Evolutionary conservation across 2,797 vertebrate genomes (phyloP).

Genomic region (Eulemur albifrons): DNA sequence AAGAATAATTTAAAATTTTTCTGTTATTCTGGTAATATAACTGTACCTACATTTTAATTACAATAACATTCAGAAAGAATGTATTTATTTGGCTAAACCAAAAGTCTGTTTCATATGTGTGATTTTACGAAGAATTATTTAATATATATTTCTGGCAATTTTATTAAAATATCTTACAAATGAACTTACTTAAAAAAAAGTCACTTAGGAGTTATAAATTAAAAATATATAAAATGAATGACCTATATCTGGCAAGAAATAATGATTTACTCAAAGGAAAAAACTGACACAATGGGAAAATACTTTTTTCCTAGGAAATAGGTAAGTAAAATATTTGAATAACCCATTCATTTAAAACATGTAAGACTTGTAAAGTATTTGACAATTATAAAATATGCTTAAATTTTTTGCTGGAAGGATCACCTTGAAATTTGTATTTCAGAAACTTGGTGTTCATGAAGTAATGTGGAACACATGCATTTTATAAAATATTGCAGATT

Average conservation of each 20-base stretch:
- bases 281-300: not conserved
- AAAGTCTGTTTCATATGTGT: not conserved
- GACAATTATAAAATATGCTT: slow-evolving; percentile 9
- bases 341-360: slow-evolving; percentile 12
- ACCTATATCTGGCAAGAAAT: not conserved
- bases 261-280: slow-evolving; percentile 3
- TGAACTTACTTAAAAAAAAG: not conserved
- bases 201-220: not conserved
- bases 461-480: not conserved
- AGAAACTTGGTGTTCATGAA: not conserved
- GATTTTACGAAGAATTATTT: not conserved
- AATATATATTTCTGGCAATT: not conserved
- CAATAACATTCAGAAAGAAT: not conserved
- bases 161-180: slow-evolving; percentile 9
- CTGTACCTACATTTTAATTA: not conserved
- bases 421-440: not conserved
- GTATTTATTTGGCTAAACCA: not conserved
- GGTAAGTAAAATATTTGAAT: not conserved
- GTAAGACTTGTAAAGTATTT: not conserved
- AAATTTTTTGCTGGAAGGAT: not conserved
- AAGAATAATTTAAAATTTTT: slow-evolving; percentile 2
- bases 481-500: slow-evolving; percentile 8
- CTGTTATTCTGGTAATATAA: not conserved
- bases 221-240: not conserved
- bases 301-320: not conserved